Percentiles rank a stretch among this genome's conserved stretches.
phyloP scores from a whole-genome alignment of 2,113 vertebrate species.

The Glaucomys volans region DNA sequence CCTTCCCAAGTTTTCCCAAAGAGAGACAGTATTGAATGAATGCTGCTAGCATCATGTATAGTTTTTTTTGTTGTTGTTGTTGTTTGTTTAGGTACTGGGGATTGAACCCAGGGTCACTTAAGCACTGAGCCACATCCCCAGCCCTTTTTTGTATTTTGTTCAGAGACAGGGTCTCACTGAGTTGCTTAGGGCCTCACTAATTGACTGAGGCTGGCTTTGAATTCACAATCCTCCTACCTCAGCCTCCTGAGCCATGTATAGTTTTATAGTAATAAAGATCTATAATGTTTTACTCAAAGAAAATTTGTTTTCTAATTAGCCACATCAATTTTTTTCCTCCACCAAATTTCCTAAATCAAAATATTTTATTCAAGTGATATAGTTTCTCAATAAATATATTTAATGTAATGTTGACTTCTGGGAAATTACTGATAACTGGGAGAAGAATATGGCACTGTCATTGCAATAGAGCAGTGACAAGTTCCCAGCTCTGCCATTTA shows the following conservation, averaged over 20 bases:
- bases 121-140: too few species aligned
- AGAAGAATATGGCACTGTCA: not conserved
- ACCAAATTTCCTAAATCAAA: not conserved
- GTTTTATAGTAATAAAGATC: slow-evolving; percentile 29
- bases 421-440: not conserved
- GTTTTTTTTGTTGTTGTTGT: not conserved
- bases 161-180: too few species aligned
- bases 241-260: not conserved
- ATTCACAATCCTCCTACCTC: too few species aligned
- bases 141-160: too few species aligned
- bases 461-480: not conserved
- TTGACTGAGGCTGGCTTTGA: too few species aligned
- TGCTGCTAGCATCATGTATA: not conserved
- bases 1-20: not conserved
- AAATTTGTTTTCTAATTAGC: slow-evolving; percentile 36
- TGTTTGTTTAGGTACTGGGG: too few species aligned
- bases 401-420: not conserved
- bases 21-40: not conserved
- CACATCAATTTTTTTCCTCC: not conserved
- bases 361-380: not conserved
- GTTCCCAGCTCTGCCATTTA: not conserved
- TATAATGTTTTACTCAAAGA: slow-evolving; percentile 5
- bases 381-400: slow-evolving; percentile 5
- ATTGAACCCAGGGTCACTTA: too few species aligned
- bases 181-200: too few species aligned